Percentiles rank a stretch among this genome's conserved stretches.
Conservation (phyloP, 92 coral and sea anemone species). For the Palythoa grandis region DNA sequence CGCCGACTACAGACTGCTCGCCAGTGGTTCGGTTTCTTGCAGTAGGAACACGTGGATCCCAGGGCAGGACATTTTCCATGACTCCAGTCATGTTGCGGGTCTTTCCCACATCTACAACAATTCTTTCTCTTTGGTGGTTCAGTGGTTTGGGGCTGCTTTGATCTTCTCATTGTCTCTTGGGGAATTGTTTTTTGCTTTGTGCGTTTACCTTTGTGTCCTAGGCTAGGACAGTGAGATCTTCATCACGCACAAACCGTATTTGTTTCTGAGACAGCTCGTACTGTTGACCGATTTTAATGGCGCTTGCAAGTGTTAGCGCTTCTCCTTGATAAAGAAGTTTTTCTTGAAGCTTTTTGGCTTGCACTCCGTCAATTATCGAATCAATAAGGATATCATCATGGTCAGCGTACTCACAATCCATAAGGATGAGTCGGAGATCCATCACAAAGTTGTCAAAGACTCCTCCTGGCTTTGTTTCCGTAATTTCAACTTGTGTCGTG, state of each 20-base stretch:
- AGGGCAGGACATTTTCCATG: slow-evolving; percentile 52
- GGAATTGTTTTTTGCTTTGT: slow-evolving; percentile 6
- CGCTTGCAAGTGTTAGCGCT: slow-evolving; percentile 43
- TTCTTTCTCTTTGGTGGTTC: not conserved
- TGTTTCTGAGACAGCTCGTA: slow-evolving; percentile 46
- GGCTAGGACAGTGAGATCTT: slow-evolving; percentile 42
- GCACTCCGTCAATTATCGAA: slow-evolving; percentile 56
- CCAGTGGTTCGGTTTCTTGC: slow-evolving; percentile 42
- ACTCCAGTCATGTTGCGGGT: slow-evolving; percentile 56
- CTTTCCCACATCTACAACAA: slow-evolving; percentile 45
- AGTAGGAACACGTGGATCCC: slow-evolving; percentile 44
- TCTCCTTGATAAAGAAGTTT: slow-evolving; percentile 52
- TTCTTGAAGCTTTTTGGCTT: slow-evolving; percentile 48
- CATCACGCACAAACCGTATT: slow-evolving; percentile 35
- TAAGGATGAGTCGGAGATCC: slow-evolving; percentile 49
- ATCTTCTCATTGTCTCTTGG: not conserved
- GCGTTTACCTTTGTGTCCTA: not conserved
- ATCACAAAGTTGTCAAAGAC: slow-evolving; percentile 57
- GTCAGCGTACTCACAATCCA: slow-evolving; percentile 61
- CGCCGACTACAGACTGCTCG: slow-evolving; percentile 44
- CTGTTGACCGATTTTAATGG: slow-evolving; percentile 31
- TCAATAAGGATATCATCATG: slow-evolving; percentile 59
- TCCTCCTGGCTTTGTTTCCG: slow-evolving; percentile 32
- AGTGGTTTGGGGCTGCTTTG: slow-evolving; percentile 7
- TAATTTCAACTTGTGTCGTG: slow-evolving; percentile 49